Evolutionary conservation across 2,888 invertebrate species (phyloP).

Genomic region (Lordiphosa andalusiaca): DNA sequence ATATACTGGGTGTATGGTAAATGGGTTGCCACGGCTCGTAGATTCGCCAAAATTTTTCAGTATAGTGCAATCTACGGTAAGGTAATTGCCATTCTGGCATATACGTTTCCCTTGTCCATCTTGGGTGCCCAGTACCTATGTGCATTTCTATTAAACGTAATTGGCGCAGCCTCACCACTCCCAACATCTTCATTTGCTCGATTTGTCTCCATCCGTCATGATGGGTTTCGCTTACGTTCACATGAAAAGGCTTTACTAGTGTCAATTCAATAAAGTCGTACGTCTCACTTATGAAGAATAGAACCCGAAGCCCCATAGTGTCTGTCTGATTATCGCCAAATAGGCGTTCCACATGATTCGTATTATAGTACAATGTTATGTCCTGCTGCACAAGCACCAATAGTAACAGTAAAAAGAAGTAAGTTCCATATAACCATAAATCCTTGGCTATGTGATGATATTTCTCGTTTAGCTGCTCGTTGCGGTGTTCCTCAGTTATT

Average conservation of each 20-base stretch:
- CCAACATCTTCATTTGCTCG: conserved; percentile 59
- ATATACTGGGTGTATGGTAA: not conserved
- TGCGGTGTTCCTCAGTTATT: conserved; percentile 43
- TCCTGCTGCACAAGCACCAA: conserved; percentile 53
- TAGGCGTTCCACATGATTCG: conserved; percentile 43
- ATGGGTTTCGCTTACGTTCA: not conserved
- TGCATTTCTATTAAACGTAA: conserved; percentile 32
- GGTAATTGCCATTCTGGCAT: conserved; percentile 68
- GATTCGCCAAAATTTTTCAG: conserved; percentile 71
- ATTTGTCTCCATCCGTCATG: conserved; percentile 56
- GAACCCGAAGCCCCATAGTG: conserved; percentile 27
- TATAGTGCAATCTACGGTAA: conserved; percentile 46
- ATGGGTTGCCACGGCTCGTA: conserved; percentile 76
- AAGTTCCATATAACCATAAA: conserved; percentile 57
- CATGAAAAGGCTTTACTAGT: conserved; percentile 43
- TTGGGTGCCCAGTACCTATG: conserved; percentile 1
- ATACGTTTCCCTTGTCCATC: conserved; percentile 43
- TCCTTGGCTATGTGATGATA: conserved; percentile 65
- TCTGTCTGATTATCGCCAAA: conserved; percentile 40
- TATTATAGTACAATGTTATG: conserved; percentile 55
- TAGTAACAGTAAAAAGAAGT: conserved; percentile 55
- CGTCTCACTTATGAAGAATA: conserved; percentile 39
- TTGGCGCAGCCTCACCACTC: conserved; percentile 70
- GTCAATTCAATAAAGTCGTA: conserved; percentile 51
- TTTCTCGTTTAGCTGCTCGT: conserved; percentile 55